phyloP scores from a whole-genome alignment of 2,888 invertebrate genomes.

The Carpatolechia fugitivella region DNA sequence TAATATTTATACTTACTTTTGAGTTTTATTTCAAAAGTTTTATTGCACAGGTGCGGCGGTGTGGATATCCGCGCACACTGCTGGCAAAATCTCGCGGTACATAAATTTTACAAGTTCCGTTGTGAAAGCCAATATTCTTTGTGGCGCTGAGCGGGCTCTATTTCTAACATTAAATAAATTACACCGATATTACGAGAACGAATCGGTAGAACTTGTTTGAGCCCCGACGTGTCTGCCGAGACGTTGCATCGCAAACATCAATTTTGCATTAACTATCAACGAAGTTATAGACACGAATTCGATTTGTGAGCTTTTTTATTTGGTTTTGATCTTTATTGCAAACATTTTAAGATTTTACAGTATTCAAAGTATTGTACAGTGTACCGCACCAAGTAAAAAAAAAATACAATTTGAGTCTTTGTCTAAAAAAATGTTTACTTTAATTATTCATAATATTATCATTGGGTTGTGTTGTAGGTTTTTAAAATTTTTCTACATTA shows the following conservation, averaged over 20 bases:
- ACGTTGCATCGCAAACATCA: constrained; percentile 62
- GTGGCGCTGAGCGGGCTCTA: constrained; percentile 68
- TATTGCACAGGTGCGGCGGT: background rate
- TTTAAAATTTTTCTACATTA: too few relatives aligned
- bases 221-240: constrained; percentile 62
- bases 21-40: too few relatives aligned
- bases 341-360: background rate
- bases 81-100: constrained; percentile 68
- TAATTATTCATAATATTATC: too few relatives aligned
- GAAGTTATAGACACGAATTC: constrained; percentile 33
- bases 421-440: too few relatives aligned
- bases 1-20: too few relatives aligned
- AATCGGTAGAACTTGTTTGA: constrained; percentile 69
- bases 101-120: constrained; percentile 75
- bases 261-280: constrained; percentile 52
- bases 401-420: too few relatives aligned
- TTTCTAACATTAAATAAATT: constrained; percentile 79
- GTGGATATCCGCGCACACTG: constrained; percentile 45
- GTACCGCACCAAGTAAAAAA: too few relatives aligned
- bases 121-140: constrained; percentile 79
- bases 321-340: constrained; percentile 14
- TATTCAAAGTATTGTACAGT: too few relatives aligned
- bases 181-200: constrained; percentile 76
- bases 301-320: constrained; percentile 25
- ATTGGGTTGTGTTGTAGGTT: too few relatives aligned